Evolutionary conservation across 2,797 vertebrate species (phyloP).

Genomic region (Acomys russatus): DNA sequence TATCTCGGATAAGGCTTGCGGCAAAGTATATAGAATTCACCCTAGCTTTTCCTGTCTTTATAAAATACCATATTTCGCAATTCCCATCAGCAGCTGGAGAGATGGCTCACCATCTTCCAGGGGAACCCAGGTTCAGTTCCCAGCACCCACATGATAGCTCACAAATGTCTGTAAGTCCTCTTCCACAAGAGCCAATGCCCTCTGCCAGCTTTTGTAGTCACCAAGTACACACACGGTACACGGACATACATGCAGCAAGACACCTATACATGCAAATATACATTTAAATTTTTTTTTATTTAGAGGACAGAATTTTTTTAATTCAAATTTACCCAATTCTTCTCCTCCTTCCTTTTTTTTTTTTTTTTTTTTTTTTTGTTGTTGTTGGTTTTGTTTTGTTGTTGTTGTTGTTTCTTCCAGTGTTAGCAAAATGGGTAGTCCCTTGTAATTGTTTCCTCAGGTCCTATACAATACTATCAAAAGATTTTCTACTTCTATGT

Average conservation of each 20-base stretch:
- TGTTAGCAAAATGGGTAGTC: background rate
- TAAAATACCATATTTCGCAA: background rate
- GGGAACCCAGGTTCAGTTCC: too few relatives aligned
- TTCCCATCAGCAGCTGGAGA: too few relatives aligned
- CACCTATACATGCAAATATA: too few relatives aligned
- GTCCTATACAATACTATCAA: background rate
- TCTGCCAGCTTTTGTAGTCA: too few relatives aligned
- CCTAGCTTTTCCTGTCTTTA: background rate
- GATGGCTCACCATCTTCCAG: too few relatives aligned
- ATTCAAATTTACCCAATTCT: background rate
- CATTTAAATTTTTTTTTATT: background rate
- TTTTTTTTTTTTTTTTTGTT: background rate
- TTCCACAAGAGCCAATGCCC: too few relatives aligned
- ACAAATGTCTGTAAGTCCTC: too few relatives aligned
- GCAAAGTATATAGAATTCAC: background rate
- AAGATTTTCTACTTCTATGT: background rate
- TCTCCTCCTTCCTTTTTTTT: background rate
- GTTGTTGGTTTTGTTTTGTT: too few relatives aligned
- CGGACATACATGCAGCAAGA: too few relatives aligned
- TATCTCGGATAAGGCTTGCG: background rate
- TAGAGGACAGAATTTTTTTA: background rate
- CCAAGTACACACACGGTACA: too few relatives aligned
- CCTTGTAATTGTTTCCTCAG: constrained; percentile 6
- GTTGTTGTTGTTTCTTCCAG: background rate
- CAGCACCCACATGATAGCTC: too few relatives aligned